These are phyloP conservation scores for Temnothorax nylanderi DNA, from an alignment of 1,140 invertebrate genomes.

Conservation along the genomic window DNA sequence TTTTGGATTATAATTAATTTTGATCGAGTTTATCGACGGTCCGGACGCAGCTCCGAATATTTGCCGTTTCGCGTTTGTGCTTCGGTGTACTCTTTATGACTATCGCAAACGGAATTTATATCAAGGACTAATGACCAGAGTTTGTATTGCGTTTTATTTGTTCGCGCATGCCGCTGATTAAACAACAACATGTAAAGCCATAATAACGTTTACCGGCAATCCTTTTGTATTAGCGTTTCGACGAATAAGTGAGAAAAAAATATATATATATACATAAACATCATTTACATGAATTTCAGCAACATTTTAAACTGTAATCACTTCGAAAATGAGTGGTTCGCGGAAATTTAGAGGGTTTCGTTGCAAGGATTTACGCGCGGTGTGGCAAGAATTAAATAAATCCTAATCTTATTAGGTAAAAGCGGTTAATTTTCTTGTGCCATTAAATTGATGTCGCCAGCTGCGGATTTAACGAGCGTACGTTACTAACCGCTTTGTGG, in stretches of 20 bases:
- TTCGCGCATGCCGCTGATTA: not conserved
- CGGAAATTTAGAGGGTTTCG: not conserved
- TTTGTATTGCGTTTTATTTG: constrained; percentile 9
- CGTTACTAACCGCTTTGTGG: constrained; percentile 55
- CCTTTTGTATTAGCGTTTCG: not conserved
- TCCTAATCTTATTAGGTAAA: constrained; percentile 59
- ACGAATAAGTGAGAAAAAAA: not conserved
- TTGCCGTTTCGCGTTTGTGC: not conserved
- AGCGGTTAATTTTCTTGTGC: constrained; percentile 55
- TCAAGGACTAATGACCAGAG: not conserved
- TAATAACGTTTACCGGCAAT: constrained; percentile 12
- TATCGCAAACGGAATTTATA: constrained; percentile 6
- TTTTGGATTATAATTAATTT: constrained; percentile 27
- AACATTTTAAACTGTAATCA: not conserved
- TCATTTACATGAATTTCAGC: not conserved
- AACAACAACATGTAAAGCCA: constrained; percentile 26
- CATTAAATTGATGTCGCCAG: constrained; percentile 51
- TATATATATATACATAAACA: not conserved
- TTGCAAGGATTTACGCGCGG: not conserved
- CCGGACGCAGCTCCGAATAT: constrained; percentile 5
- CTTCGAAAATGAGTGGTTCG: not conserved
- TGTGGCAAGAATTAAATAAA: constrained; percentile 48
- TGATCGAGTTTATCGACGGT: not conserved
- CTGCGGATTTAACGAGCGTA: constrained; percentile 52
- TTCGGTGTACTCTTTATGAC: not conserved